These are phyloP conservation scores for Zaprionus davidi DNA, from an alignment of 1,140 invertebrate genomes.

Conservation along the genomic window DNA sequence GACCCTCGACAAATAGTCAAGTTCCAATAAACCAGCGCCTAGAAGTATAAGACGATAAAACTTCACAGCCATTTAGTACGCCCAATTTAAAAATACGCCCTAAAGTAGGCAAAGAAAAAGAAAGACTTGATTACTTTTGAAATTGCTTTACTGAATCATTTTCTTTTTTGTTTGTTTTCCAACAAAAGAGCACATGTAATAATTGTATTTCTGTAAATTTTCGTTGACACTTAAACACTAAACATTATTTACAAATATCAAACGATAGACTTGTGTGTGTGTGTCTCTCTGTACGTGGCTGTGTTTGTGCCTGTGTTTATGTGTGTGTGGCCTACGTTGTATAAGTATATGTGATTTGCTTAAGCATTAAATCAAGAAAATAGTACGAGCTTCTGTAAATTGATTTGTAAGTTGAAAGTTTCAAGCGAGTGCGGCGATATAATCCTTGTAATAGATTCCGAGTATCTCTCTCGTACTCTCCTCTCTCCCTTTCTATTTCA, in stretches of 20 bases:
- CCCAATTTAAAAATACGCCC: not conserved
- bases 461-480: not conserved
- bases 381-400: constrained; percentile 52
- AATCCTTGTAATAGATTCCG: constrained; percentile 19
- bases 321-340: constrained; percentile 25
- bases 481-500: not conserved
- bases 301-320: constrained; percentile 14
- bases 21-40: not conserved
- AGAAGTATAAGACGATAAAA: not conserved
- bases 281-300: constrained; percentile 18
- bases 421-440: constrained; percentile 66
- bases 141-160: constrained; percentile 52
- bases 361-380: constrained; percentile 36
- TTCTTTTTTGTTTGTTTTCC: constrained; percentile 30
- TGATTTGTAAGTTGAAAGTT: constrained; percentile 31
- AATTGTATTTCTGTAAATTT: constrained; percentile 43
- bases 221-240: constrained; percentile 67
- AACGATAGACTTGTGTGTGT: constrained; percentile 31
- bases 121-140: constrained; percentile 19
- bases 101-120: constrained; percentile 15
- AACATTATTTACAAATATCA: constrained; percentile 75
- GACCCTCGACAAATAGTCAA: no score
- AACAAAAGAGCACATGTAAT: constrained; percentile 66
- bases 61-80: no score
- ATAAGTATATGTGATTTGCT: constrained; percentile 28